Conservation (phyloP, 2,797 vertebrate species). For the Syndactyla subalaris region DNA sequence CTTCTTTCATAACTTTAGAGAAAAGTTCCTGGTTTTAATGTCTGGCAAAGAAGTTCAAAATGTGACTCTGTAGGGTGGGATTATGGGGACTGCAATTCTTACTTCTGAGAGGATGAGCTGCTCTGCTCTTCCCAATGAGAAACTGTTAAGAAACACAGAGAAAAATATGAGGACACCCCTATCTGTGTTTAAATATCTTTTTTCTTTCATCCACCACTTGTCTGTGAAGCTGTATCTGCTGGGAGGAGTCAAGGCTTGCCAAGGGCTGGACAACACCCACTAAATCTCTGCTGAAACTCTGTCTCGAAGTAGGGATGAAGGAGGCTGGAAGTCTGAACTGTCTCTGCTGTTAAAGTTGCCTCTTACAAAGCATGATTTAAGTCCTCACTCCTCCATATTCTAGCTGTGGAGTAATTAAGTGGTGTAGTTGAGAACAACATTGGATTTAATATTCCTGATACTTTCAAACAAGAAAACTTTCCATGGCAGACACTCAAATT, state of each 20-base stretch:
- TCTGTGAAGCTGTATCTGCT: background rate
- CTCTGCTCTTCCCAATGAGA: background rate
- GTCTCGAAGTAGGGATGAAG: background rate
- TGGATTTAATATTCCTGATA: background rate
- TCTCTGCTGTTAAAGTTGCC: background rate
- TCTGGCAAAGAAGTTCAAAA: background rate
- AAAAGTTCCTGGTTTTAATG: background rate
- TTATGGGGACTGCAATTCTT: rapidly evolving
- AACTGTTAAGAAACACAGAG: background rate
- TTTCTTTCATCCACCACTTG: background rate
- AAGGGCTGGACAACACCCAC: background rate
- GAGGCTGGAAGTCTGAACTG: background rate
- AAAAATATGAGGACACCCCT: rapidly evolving
- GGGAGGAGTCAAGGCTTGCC: background rate
- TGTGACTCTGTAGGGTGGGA: background rate
- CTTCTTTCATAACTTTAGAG: background rate
- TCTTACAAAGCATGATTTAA: background rate
- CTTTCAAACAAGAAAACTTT: conserved; percentile 3
- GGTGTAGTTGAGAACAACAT: background rate
- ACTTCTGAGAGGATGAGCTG: background rate
- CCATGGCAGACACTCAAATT: background rate
- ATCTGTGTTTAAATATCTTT: background rate
- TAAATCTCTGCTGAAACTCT: background rate
- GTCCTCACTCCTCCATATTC: background rate
- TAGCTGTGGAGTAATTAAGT: background rate